Evolutionary conservation across 2,113 vertebrate species (phyloP).

Genomic region (Phocoena phocoena): DNA sequence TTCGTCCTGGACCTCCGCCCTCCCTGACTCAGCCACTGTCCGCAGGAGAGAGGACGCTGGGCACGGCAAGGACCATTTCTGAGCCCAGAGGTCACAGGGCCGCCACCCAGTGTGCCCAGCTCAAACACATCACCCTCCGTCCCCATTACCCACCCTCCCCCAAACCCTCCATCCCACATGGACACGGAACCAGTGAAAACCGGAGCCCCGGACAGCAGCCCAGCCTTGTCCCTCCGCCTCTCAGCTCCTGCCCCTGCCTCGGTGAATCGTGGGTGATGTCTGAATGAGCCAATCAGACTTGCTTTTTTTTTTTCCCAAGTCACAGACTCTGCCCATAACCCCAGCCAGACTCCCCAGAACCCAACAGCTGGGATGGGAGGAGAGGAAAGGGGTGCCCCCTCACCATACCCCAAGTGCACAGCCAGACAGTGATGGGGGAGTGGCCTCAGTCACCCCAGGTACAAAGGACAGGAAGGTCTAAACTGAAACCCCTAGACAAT

Average conservation of each 20-base stretch:
- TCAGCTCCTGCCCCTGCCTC: rapidly evolving
- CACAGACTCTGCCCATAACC: not conserved
- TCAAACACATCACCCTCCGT: too few species aligned
- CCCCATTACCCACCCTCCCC: too few species aligned
- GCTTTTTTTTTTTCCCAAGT: not conserved
- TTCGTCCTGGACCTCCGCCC: too few species aligned
- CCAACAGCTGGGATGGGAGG: not conserved
- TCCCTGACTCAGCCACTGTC: too few species aligned
- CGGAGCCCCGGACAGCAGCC: not conserved
- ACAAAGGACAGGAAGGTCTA: not conserved
- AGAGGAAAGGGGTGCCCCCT: not conserved
- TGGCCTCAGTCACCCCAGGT: too few species aligned
- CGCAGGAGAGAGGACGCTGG: too few species aligned
- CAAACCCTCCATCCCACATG: too few species aligned
- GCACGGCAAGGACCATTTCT: too few species aligned
- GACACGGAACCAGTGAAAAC: not conserved
- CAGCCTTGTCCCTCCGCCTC: not conserved
- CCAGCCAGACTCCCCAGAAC: not conserved
- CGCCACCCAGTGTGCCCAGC: too few species aligned
- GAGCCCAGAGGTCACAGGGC: too few species aligned
- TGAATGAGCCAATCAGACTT: not conserved
- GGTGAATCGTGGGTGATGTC: not conserved
- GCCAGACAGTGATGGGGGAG: too few species aligned
- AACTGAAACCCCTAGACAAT: not conserved
- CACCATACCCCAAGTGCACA: not conserved